These are phyloP conservation scores for Anguilla obscura DNA, from an alignment of 2,797 vertebrate genomes.

Conservation along the genomic window DNA sequence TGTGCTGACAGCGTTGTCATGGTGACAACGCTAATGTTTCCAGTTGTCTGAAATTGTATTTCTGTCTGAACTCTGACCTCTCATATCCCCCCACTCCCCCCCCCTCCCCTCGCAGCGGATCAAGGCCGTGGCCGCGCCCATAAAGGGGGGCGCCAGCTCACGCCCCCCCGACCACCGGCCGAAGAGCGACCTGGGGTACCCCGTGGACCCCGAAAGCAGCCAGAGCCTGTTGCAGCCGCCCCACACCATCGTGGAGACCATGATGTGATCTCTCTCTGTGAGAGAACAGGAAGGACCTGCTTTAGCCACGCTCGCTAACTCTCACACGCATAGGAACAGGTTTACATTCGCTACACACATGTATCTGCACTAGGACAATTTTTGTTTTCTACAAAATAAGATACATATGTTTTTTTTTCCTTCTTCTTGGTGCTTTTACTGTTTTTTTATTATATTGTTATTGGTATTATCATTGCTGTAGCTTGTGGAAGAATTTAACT, in stretches of 20 bases:
- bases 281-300: constrained; percentile 71
- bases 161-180: constrained; percentile 68
- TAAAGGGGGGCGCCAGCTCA: constrained; percentile 79
- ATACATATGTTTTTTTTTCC: constrained; percentile 47
- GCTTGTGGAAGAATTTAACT: constrained; percentile 19
- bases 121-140: constrained; percentile 87
- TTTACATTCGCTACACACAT: constrained; percentile 75
- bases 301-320: constrained; percentile 76
- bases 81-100: neutral
- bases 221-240: constrained; percentile 83
- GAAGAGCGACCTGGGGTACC: constrained; percentile 69
- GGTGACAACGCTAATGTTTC: neutral
- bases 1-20: neutral
- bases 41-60: neutral
- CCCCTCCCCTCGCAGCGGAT: constrained; percentile 76
- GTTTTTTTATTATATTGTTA: constrained; percentile 66
- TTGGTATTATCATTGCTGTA: constrained; percentile 27
- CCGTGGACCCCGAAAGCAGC: constrained; percentile 81
- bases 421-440: constrained; percentile 52
- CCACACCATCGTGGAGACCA: constrained; percentile 97
- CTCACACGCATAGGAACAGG: constrained; percentile 79
- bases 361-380: constrained; percentile 79
- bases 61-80: neutral
- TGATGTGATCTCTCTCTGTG: constrained; percentile 92
- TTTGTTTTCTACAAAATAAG: constrained; percentile 77